Evolutionary conservation across 2,888 invertebrate species (phyloP), one percentile per base, ranked within the genome.

Genomic region (Noctua fimbriata): DNA sequence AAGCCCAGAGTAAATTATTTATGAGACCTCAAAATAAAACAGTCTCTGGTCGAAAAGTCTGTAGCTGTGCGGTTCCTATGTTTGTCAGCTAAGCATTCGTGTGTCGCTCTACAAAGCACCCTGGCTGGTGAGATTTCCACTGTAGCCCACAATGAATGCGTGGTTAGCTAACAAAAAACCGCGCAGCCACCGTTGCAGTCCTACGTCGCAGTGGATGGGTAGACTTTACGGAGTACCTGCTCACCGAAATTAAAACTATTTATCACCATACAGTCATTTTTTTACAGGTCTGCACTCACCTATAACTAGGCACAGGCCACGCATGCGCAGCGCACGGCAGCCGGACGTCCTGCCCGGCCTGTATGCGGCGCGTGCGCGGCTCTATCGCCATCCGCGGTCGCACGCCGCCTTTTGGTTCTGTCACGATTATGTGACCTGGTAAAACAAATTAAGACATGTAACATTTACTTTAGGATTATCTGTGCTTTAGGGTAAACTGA

Each of bases 301-400:
- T 98, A 95, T 98, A 98, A 83, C 97, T 98, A 79, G 98, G 98
- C 81, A 98, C 98, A 9, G 98, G 98, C 97, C 98, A 98, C 85
- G 98, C 98, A 94, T 98, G 98, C 76, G 98, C 98, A 52, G 98
- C 98, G 94, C 98, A 98, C 69, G 98, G 98, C 88, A 98, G 94
- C 88, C 98, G 98, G 89, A 98, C 98, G 93, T 98, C 98, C 83
- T 98, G 98, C 60, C 98, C 98, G 82, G 97, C 97, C 85, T 97
- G 97, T 82, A 98, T 98, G 89, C 98, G 97, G 81, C 98, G 97
- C 90, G 97, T 97, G 92, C 98, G 98, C 90, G 98, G 97, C 94
- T 98, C 98, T 73, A 98, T 97, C 69, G 97, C 98, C 89, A 98
- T 97, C 79, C 98, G 97, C 66, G 98, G 98, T 90, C 98, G 97